Base-by-base conservation (phyloP, 2,888 invertebrate species). In the Yponomeuta sedellus region DNA sequence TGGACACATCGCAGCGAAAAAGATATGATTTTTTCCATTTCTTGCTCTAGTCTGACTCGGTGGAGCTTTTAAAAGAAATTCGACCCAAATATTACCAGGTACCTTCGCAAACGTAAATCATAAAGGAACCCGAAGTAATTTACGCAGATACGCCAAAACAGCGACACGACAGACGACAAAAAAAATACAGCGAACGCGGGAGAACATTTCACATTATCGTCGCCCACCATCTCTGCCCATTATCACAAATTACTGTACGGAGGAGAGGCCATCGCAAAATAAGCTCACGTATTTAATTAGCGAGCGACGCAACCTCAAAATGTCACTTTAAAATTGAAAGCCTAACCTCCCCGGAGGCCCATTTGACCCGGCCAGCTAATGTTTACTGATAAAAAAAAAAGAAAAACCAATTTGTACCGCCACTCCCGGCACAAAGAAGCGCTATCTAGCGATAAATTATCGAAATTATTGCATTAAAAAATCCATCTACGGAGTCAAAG, bases 401-500 rank as follows among this genome's bases (percentile, higher is more conserved):
- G 44, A 52, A 83, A 86, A 87, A 85, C 83, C 85, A 86, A 86
- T 87, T 88, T 86, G 78, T 77, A 70, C 76, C 75, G 77, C 79
- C 74, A 70, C 73, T 64, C 56, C 5, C 70, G 70, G 79, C 83
- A 88, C 90, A 89, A 90, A 89, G 87, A 80, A 83, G 83, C 83
- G 85, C 85, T 83, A 88, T 88, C 88, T 88, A 88, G 89, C 88
- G 85, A 91, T 90, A 91, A 91, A 92, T 92, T 91, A 91, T 94
- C 92, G 93, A 92, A 93, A 93, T 93, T 93, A 93, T 93, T 93
- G 93, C 93, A 93, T 94, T 93, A 93, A 94, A 93, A 93, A 93
- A 93, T 93, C 93, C 93, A 93, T 93, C 93, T 93, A 92, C 92
- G 92, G 92, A 93, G 93, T 93, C 93, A 93, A 93, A 93, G 93